phyloP scores from a whole-genome alignment of 2,797 vertebrate species.

The Delichon dasypus region DNA sequence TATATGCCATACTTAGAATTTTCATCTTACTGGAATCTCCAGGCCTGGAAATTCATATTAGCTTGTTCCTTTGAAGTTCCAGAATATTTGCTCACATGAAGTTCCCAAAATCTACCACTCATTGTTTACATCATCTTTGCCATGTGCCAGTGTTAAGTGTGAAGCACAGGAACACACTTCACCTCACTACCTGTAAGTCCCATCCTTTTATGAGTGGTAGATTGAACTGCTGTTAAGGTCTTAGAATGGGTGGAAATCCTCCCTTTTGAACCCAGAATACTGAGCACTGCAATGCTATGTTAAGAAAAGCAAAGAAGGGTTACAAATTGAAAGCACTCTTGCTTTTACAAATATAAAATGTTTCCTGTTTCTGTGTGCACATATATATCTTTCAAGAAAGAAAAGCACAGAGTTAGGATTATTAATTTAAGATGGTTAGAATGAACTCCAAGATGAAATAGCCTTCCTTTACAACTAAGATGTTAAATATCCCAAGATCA shows the following conservation, averaged over 20 bases:
- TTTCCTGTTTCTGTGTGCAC: constrained; percentile 39
- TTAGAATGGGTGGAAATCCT: background rate
- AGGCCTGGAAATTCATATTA: background rate
- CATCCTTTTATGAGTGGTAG: background rate
- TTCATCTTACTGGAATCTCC: background rate
- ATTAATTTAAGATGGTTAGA: constrained; percentile 58
- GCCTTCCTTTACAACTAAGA: constrained; percentile 30
- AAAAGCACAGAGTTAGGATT: constrained; percentile 17
- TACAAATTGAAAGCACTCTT: constrained; percentile 28
- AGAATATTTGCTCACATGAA: background rate
- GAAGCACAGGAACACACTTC: background rate
- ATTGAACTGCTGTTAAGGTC: background rate
- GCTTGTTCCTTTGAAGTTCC: background rate
- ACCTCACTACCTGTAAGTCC: background rate
- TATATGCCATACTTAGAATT: background rate
- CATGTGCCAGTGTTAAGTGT: background rate
- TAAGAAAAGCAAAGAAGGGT: constrained; percentile 25
- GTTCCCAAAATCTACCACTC: background rate
- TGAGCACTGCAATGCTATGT: background rate
- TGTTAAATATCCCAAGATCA: constrained; percentile 58
- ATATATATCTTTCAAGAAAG: constrained; percentile 11
- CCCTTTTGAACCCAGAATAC: background rate
- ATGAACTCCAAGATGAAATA: constrained; percentile 49
- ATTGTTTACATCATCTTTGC: background rate
- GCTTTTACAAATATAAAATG: constrained; percentile 34